Conservation (phyloP, 2,797 vertebrate species). For the Erethizon dorsatum region DNA sequence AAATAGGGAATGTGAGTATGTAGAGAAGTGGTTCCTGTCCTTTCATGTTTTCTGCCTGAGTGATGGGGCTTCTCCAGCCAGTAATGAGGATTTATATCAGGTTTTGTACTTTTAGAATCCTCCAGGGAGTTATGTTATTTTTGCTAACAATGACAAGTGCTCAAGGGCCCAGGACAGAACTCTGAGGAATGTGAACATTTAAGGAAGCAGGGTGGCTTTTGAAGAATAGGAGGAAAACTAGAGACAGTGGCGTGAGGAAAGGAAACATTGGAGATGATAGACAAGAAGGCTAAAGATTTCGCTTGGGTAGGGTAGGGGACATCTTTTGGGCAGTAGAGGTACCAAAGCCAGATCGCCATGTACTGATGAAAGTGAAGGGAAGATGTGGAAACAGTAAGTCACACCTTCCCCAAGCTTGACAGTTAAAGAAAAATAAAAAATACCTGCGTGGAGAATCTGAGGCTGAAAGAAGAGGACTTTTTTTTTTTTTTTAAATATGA, state of each 20-base stretch:
- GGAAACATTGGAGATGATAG: not conserved
- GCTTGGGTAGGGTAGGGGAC: not conserved
- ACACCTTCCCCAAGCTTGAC: not conserved
- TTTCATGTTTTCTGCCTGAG: not conserved
- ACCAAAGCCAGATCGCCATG: not conserved
- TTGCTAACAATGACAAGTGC: not conserved
- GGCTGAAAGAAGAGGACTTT: not conserved
- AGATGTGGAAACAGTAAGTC: not conserved
- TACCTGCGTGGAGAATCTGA: not conserved
- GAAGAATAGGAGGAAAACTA: slow-evolving; percentile 48
- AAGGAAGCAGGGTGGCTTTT: not conserved
- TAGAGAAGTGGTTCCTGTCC: not conserved
- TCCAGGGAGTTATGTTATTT: not conserved
- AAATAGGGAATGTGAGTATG: not conserved
- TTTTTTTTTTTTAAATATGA: not conserved
- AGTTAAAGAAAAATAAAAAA: not conserved
- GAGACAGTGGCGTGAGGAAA: not conserved
- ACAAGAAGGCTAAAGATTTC: not conserved
- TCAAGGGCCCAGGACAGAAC: not conserved
- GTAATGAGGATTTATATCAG: not conserved
- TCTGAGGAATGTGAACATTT: slow-evolving; percentile 20
- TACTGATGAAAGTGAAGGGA: not conserved
- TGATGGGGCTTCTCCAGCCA: not conserved
- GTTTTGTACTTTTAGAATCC: not conserved
- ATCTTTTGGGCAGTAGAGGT: not conserved